These are phyloP conservation scores for Mesochorus sp. DNA, from an alignment of 2,888 invertebrate species.

Conservation along the genomic window DNA sequence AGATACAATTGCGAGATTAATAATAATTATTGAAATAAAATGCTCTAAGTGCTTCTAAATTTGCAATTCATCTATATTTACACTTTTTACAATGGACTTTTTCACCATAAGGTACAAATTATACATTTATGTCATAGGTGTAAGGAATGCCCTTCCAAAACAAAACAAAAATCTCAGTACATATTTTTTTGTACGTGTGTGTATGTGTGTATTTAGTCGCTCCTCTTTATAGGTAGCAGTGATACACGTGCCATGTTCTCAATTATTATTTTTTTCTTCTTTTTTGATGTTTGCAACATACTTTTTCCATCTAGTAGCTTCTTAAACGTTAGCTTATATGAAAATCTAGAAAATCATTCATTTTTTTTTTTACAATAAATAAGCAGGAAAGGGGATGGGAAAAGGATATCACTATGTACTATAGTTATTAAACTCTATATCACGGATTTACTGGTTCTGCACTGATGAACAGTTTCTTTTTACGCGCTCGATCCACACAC, in stretches of 20 bases:
- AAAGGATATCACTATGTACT: constrained; percentile 6
- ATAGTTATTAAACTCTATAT: constrained; percentile 68
- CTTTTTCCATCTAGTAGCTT: constrained; percentile 26
- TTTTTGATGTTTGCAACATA: background rate
- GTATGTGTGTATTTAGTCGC: constrained; percentile 7
- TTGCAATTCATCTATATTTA: constrained; percentile 71
- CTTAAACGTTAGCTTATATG: constrained; percentile 52
- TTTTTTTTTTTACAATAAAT: constrained; percentile 57
- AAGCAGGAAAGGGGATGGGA: constrained; percentile 29
- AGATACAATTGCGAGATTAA: constrained; percentile 7
- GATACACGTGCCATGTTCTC: background rate
- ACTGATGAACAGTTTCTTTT: constrained; percentile 58
- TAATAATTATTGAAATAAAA: constrained; percentile 29
- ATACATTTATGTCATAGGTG: constrained; percentile 71
- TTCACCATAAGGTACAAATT: constrained; percentile 72
- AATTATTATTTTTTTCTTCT: constrained; percentile 3
- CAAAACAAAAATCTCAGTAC: constrained; percentile 6
- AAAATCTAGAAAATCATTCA: constrained; percentile 53
- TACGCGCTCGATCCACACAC: constrained; percentile 24
- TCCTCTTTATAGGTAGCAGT: constrained; percentile 41
- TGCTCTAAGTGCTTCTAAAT: constrained; percentile 61
- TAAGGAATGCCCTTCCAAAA: constrained; percentile 58
- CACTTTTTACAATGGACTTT: constrained; percentile 75
- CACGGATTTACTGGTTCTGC: constrained; percentile 78
- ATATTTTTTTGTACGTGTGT: constrained; percentile 21